Evolutionary conservation across 2,113 vertebrate genomes (phyloP), one percentile per base, ranked within the genome.

Genomic region (Egretta garzetta): DNA sequence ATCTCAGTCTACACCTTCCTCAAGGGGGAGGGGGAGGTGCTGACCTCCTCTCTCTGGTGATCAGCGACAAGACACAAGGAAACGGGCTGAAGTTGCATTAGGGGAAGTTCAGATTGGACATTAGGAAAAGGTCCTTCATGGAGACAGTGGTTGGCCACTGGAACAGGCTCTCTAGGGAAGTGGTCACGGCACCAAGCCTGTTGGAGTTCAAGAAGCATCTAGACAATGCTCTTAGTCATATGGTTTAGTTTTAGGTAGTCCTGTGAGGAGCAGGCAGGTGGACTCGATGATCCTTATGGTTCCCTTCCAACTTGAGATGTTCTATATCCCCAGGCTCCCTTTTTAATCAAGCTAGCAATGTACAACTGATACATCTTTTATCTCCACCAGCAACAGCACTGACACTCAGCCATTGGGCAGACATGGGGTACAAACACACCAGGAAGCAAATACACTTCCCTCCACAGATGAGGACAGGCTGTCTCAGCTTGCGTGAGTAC

Each of bases 31-130:
- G 8, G 14, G 8, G 21, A 60, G 23, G 32, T 24, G 52, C 7
- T 66, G 37, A 47, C 60, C 43, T 73, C 30, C 30, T 58, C 17
- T 58, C 18, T 60, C 53, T 39, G 68, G 14, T 35, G 20, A 56
- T 18, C 47, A 70, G n/a, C 1, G 0, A 62, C 0, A 75, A 26
- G 26, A 41, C 18, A 27, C 0, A 0, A 71, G 20, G 35, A 24
- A 77, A 58, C 14, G 28, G 11, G 35, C 52, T 8, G 14, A 77
- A 82, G 35, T 11, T n/a, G 33, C 12, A 6, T 14, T 41, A 37
- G 58, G 12, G 8, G 3, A 62, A 63, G 19, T 76, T 71, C 35
- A 43, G 12, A 15, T 1, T 5, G 12, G 56, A 50, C 19, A 49
- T 55, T 41, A 62, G 11, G 24, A 86, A 68, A 75, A 68, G 16